Conservation (phyloP, 2,888 invertebrate species). For the Beris morrisii region DNA sequence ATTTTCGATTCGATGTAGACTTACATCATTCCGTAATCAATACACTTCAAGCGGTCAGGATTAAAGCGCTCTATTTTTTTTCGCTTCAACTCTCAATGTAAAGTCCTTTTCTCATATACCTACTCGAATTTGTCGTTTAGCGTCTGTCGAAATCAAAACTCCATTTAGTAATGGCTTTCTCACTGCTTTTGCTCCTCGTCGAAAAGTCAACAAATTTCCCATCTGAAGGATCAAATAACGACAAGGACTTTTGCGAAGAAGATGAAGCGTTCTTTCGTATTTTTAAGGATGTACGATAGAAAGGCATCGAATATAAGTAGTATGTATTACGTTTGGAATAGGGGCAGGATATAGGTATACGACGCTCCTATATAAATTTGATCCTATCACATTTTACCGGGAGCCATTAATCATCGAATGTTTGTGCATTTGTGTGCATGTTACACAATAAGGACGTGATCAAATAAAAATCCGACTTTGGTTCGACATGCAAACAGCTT, state of each 20-base stretch:
- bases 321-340: conserved; percentile 8
- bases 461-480: conserved; percentile 31
- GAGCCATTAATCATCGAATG: conserved; percentile 32
- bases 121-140: conserved; percentile 25
- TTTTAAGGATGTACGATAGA: conserved; percentile 17
- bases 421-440: conserved; percentile 32
- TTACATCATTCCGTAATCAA: conserved; percentile 30
- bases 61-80: conserved; percentile 16
- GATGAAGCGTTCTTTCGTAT: conserved; percentile 21
- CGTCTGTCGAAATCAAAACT: conserved; percentile 32
- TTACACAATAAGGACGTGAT: conserved; percentile 31
- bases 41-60: conserved; percentile 22
- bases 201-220: conserved; percentile 30
- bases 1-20: conserved; percentile 4
- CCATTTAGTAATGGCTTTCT: conserved; percentile 30
- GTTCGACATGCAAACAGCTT: conserved; percentile 20
- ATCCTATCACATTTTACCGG: conserved; percentile 32
- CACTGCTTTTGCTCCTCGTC: conserved; percentile 20
- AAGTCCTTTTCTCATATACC: conserved; percentile 17
- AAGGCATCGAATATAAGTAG: conserved; percentile 9
- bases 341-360: neutral
- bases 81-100: conserved; percentile 13
- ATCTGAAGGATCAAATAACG: conserved; percentile 30
- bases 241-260: conserved; percentile 8
- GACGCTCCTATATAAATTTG: conserved; percentile 16